A percentile compares a stretch with the other conserved stretches of the same genome.
These are phyloP conservation scores for Margaritifera margaritifera DNA, from an alignment of 2,888 invertebrate species.

Conservation along the genomic window DNA sequence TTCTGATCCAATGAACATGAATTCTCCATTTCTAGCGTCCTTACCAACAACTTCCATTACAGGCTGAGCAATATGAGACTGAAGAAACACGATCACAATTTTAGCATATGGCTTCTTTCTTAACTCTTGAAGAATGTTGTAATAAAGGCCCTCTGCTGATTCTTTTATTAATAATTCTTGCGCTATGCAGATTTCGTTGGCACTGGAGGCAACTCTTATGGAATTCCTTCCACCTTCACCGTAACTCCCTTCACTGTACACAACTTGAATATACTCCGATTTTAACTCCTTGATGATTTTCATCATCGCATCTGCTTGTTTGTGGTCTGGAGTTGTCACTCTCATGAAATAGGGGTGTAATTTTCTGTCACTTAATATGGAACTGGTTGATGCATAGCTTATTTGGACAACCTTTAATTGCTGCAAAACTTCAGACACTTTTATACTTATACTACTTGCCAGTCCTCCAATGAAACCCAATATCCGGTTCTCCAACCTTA, in stretches of 20 bases:
- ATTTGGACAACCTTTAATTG: constrained; percentile 25
- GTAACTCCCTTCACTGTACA: constrained; percentile 40
- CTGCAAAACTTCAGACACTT: constrained; percentile 20
- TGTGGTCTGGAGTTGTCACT: constrained; percentile 35
- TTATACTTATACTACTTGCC: constrained; percentile 28
- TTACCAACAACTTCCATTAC: neutral
- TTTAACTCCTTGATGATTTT: constrained; percentile 22
- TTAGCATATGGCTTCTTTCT: constrained; percentile 3
- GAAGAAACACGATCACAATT: constrained; percentile 12
- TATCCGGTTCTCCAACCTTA: constrained; percentile 11
- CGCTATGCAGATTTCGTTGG: constrained; percentile 27
- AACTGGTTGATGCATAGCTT: constrained; percentile 32
- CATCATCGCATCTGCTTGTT: constrained; percentile 33
- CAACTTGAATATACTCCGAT: constrained; percentile 32
- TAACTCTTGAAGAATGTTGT: constrained; percentile 2
- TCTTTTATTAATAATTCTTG: constrained; percentile 25
- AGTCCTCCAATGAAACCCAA: constrained; percentile 33
- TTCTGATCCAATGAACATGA: constrained; percentile 13
- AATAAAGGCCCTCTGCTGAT: neutral
- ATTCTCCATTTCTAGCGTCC: constrained; percentile 3
- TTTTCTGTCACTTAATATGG: constrained; percentile 27
- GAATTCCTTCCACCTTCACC: constrained; percentile 33
- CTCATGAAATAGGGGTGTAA: constrained; percentile 34
- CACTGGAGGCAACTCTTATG: constrained; percentile 5
- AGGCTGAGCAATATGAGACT: constrained; percentile 8